Conservation (phyloP, 35 echinoderm and acorn worm genomes). For the Ptychodera flava region DNA sequence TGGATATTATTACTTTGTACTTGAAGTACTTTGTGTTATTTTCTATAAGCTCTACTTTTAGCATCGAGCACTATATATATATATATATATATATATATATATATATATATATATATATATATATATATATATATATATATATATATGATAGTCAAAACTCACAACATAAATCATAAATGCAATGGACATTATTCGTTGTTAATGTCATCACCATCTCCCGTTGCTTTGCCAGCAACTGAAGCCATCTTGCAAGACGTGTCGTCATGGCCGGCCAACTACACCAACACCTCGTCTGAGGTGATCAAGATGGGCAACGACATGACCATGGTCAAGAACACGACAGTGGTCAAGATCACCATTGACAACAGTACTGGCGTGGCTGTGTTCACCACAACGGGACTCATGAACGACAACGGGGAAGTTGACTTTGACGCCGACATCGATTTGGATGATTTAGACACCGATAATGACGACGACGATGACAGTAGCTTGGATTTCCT, state of each 20-base stretch:
- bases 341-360: neutral
- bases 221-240: no score
- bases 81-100: no score
- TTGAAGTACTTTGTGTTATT: no score
- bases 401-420: neutral
- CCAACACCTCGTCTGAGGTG: neutral
- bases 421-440: neutral
- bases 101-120: no score
- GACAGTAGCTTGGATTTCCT: neutral
- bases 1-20: no score
- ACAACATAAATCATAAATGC: no score
- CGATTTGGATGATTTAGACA: neutral
- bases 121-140: no score
- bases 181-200: no score
- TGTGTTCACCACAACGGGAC: neutral
- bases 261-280: neutral
- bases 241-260: neutral
- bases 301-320: neutral
- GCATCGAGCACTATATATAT: no score
- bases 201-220: no score
- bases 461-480: neutral
- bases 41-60: no score
- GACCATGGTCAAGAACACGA: neutral
- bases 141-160: no score
- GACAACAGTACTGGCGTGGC: neutral